Percentiles rank a stretch among this genome's conserved stretches.
Conservation (phyloP, 2,888 invertebrate species). For the Argyresthia goedartella region DNA sequence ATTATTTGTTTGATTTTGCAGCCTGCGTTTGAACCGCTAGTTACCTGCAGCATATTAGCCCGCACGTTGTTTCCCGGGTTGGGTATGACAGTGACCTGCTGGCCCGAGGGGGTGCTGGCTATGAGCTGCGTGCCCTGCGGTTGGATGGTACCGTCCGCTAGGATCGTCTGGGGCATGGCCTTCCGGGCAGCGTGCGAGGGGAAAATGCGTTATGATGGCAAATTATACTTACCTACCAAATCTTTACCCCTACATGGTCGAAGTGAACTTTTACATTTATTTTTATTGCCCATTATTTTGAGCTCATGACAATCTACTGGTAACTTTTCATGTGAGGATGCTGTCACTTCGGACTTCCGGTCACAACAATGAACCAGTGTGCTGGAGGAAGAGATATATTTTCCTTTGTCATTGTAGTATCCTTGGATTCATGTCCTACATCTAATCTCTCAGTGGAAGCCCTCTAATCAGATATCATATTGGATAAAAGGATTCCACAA, state of each 20-base stretch:
- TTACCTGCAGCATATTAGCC: conserved; percentile 47
- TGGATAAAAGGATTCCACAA: too few relatives aligned
- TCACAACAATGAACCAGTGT: too few relatives aligned
- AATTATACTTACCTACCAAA: background rate
- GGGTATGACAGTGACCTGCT: conserved; percentile 89
- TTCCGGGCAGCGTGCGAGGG: conserved; percentile 21
- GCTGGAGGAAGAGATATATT: too few relatives aligned
- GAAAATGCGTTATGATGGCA: background rate
- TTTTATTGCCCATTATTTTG: background rate
- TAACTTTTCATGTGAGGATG: too few relatives aligned
- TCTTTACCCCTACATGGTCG: background rate
- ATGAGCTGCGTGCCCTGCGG: conserved; percentile 72
- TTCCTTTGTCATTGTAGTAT: too few relatives aligned
- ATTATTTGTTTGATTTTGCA: too few relatives aligned
- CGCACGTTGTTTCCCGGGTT: conserved; percentile 61
- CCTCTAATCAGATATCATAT: too few relatives aligned
- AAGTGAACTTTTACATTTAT: background rate
- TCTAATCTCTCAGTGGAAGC: too few relatives aligned
- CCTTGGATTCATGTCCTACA: too few relatives aligned
- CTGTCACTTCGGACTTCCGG: too few relatives aligned
- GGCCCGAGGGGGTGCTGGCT: conserved; percentile 80
- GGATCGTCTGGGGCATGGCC: conserved; percentile 59
- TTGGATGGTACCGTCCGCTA: conserved; percentile 45
- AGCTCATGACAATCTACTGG: background rate
- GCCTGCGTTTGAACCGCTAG: background rate